A percentile compares a stretch with the other conserved stretches of the same genome.
Evolutionary conservation across 2,888 invertebrate species (phyloP).

Genomic region (Polydrusus tereticollis): DNA sequence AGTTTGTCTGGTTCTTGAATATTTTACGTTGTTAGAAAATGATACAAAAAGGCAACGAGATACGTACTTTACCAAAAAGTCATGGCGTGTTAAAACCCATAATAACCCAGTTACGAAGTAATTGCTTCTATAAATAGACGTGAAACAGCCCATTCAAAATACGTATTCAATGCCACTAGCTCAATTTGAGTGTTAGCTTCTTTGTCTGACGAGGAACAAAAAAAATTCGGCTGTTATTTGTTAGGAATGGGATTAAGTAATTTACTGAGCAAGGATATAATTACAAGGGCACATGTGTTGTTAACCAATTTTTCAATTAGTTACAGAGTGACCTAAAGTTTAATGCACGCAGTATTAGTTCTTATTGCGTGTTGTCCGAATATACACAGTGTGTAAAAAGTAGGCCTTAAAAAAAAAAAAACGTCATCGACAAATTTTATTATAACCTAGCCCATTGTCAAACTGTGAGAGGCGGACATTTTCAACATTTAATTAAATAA

Average conservation of each 20-base stretch:
- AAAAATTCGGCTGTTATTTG: not conserved
- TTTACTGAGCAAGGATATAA: not conserved
- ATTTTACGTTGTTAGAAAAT: too few relatives aligned
- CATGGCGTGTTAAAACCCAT: not conserved
- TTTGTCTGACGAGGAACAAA: not conserved
- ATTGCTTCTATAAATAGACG: constrained; percentile 1
- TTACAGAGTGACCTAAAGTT: not conserved
- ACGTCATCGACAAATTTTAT: too few relatives aligned
- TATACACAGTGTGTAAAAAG: too few relatives aligned
- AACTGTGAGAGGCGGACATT: too few relatives aligned
- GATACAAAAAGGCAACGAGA: too few relatives aligned
- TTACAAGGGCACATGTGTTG: not conserved
- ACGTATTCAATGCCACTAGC: not conserved
- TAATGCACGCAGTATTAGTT: too few relatives aligned
- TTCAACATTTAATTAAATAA: too few relatives aligned
- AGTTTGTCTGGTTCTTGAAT: too few relatives aligned
- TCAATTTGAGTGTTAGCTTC: not conserved
- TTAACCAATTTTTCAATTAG: not conserved
- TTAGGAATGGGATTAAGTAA: not conserved
- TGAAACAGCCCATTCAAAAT: not conserved
- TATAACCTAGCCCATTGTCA: too few relatives aligned
- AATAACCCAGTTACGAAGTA: not conserved
- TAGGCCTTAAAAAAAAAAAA: too few relatives aligned
- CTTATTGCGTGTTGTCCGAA: too few relatives aligned
- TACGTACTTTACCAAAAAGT: not conserved